Percentiles rank a stretch among this genome's conserved stretches.
Evolutionary conservation across 2,888 invertebrate genomes (phyloP).

Genomic region (Clivina fossor): DNA sequence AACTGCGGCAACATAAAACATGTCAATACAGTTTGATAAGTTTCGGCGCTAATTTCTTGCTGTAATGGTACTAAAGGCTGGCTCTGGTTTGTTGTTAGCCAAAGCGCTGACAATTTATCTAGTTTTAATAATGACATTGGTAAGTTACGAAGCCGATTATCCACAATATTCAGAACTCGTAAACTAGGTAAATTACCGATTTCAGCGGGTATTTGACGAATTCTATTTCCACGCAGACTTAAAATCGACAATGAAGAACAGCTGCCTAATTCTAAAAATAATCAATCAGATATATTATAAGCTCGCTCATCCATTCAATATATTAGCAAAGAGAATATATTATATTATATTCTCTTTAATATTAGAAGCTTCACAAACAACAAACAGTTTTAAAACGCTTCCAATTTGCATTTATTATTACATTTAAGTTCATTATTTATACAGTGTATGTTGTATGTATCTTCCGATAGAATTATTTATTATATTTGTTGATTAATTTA

Average conservation of each 20-base stretch:
- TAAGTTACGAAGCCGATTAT: conserved; percentile 78
- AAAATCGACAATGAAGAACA: conserved; percentile 81
- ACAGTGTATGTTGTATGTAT: too few relatives aligned
- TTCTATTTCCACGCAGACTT: conserved; percentile 80
- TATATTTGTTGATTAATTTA: too few relatives aligned
- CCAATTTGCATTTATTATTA: too few relatives aligned
- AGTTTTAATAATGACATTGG: conserved; percentile 88
- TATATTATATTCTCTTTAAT: too few relatives aligned
- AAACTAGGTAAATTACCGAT: conserved; percentile 83
- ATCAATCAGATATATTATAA: background rate
- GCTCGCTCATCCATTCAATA: too few relatives aligned
- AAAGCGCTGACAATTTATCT: conserved; percentile 78
- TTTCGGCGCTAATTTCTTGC: conserved; percentile 77
- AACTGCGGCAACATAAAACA: conserved; percentile 91
- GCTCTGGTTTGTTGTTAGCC: conserved; percentile 93
- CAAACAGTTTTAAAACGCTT: too few relatives aligned
- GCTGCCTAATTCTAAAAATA: conserved; percentile 76
- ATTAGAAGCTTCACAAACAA: too few relatives aligned
- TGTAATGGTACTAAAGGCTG: conserved; percentile 91
- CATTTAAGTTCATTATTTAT: too few relatives aligned
- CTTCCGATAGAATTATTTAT: too few relatives aligned
- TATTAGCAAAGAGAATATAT: too few relatives aligned
- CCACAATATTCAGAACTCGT: conserved; percentile 84
- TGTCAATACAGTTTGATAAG: conserved; percentile 81
- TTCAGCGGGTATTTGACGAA: conserved; percentile 83